Base-by-base conservation (phyloP, 2,888 invertebrate species). In the Leptopterna dolabrata region DNA sequence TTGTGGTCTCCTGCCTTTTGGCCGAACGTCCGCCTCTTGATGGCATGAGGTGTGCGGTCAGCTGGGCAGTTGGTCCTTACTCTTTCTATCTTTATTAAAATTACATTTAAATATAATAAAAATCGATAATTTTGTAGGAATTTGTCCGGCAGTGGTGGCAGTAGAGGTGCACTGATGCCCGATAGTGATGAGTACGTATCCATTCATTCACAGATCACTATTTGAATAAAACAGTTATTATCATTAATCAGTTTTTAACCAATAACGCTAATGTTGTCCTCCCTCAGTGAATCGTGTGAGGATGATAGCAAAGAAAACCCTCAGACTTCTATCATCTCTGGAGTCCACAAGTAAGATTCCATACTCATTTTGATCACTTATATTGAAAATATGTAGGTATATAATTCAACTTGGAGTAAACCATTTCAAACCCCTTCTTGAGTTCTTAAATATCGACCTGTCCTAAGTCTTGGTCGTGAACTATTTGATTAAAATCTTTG, bases 181-280 rank as follows among this genome's bases (percentile, higher is more conserved):
- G 51, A 51, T 30, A 81, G 81, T 81, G 81, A 81, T 55, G 51
- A 81, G 73, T 73, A 73, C n/a, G 73, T 73, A 63, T 63, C 11
- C 24, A 63, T 19, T 19, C 47, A 24, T 19, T 24, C 11, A 19
- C 2, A 3, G 0, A 19, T 19, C 11, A 19, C 11, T 13, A 14
- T 13, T 51, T 16, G 51, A 14, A 14, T 3, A 9, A 51, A 14
- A 13, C 3, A 3, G 9, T 3, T 14, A 9, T 19, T 9, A 63
- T 7, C 1, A 9, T 55, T 55, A 51, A 19, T 19, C 24, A 19
- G 0, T 19, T 3, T 63, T 63, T 24, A 1, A 0, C 13, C n/a
- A n/a, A n/a, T n/a, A 63, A 24, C 0, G 9, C 24, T 63, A 11
- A 51, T 51, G 3, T 63, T 13, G 13, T 24, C 0, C 24, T 19